Evolutionary conservation across 1,140 invertebrate genomes (phyloP).

Genomic region (Rhopalosiphum padi): DNA sequence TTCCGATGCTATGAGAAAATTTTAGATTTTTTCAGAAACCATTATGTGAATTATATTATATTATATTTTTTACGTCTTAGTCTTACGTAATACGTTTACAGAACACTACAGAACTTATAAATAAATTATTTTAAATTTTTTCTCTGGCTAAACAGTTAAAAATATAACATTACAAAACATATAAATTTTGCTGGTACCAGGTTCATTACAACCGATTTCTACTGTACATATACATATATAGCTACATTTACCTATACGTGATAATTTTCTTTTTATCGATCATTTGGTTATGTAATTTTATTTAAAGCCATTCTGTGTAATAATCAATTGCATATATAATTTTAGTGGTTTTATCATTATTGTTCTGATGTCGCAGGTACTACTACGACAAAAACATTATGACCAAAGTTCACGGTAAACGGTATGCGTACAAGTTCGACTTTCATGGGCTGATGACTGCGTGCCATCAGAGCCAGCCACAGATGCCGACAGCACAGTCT

Average conservation of each 20-base stretch:
- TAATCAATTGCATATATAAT: background rate
- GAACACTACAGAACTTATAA: background rate
- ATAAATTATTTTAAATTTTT: background rate
- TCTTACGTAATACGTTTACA: background rate
- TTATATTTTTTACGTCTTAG: background rate
- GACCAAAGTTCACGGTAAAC: slow-evolving; percentile 91
- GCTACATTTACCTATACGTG: no score
- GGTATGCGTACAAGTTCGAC: slow-evolving; percentile 93
- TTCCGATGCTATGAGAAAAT: background rate
- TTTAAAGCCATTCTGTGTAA: background rate
- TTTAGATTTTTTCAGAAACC: background rate
- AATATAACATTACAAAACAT: background rate
- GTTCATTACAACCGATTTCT: background rate
- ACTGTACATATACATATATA: background rate
- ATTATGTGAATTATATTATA: background rate
- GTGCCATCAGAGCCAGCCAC: slow-evolving; percentile 75
- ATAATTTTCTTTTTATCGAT: background rate
- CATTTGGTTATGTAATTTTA: background rate
- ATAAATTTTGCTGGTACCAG: no score
- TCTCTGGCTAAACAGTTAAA: no score
- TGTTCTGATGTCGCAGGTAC: slow-evolving; percentile 71
- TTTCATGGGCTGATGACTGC: slow-evolving; percentile 84
- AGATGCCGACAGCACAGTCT: background rate
- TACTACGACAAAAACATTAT: slow-evolving; percentile 99
- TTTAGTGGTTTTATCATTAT: background rate